Base-by-base conservation (phyloP, 2,888 invertebrate species). In the Odontomyia ornata region DNA sequence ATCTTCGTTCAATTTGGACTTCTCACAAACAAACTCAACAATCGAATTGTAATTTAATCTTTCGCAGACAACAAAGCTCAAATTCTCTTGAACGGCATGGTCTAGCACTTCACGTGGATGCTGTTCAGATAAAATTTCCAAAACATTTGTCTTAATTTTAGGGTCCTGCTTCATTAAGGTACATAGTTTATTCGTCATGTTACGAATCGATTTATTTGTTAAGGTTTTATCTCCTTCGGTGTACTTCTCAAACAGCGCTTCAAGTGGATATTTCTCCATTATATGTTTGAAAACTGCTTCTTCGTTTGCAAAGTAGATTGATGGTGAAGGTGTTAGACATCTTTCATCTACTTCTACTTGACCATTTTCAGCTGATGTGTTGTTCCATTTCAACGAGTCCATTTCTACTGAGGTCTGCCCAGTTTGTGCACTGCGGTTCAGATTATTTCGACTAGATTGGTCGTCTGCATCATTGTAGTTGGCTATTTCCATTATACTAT, bases 91-190 rank as follows among this genome's bases (percentile, higher is more conserved):
- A 5, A 87, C 82, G 0, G 87, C 86, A 80, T 86, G 85, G 77
- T 87, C 84, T 65, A 87, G 81, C 77, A 86, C 86, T 36, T 86
- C 86, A 75, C 84, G 84, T 5, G 87, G 84, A 79, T 86, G 84
- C 78, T 86, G 84, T 80, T 87, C 86, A 1, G 86, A 85, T 15
- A 87, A 81, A 1, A 82, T 83, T 79, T 86, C 87, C 64, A 87
- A 77, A 2, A 86, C 83, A 77, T 80, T 83, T 3, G 82, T 80
- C 79, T 85, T 85, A 1, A 85, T 81, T 78, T 85, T 85, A 1
- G 82, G 76, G 75, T 84, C 84, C 43, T 64, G 77, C 64, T 78
- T 80, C 86, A 87, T 87, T 21, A 83, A 80, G 15, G 80, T 80
- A 1, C 86, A 85, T 67, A 87, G 76, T 65, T 83, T 82, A 78